Conservation (phyloP, 2,113 vertebrate genomes). For the Lophotis ruficrista region DNA sequence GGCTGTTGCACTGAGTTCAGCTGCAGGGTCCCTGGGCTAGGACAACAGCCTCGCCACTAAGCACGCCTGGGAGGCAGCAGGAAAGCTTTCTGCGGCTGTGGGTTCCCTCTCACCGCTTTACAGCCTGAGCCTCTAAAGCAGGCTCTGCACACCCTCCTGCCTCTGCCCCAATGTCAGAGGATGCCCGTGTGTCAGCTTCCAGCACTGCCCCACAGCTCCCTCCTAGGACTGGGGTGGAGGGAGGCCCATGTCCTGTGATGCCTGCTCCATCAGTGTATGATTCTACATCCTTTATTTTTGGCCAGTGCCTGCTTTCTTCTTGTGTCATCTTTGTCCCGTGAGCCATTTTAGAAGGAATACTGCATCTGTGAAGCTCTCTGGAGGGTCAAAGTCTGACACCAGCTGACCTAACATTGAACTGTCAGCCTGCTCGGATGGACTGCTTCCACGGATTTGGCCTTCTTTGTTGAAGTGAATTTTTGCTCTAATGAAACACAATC, state of each 20-base stretch:
- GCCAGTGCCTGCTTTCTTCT: not conserved
- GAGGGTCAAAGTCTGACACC: not conserved
- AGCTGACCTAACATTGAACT: not conserved
- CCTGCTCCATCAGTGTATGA: not conserved
- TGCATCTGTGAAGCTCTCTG: not conserved
- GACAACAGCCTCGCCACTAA: accelerated
- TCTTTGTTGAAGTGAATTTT: not conserved
- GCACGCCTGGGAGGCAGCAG: not conserved
- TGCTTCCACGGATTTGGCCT: not conserved
- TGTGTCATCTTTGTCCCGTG: not conserved
- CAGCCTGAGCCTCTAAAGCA: not conserved
- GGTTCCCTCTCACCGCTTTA: not conserved
- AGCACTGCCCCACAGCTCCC: not conserved
- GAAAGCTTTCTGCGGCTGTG: not conserved
- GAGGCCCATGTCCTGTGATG: not conserved
- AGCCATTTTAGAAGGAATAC: not conserved
- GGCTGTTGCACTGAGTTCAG: not conserved
- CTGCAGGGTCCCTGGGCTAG: not conserved
- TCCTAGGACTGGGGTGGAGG: not conserved
- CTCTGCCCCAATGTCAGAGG: not conserved
- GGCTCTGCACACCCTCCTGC: not conserved
- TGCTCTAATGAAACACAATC: not conserved
- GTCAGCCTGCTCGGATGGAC: not conserved
- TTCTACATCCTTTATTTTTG: not conserved
- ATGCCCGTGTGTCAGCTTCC: not conserved